These are phyloP conservation scores for Craniophora ligustri DNA, from an alignment of 2,888 invertebrate species.

Conservation along the genomic window DNA sequence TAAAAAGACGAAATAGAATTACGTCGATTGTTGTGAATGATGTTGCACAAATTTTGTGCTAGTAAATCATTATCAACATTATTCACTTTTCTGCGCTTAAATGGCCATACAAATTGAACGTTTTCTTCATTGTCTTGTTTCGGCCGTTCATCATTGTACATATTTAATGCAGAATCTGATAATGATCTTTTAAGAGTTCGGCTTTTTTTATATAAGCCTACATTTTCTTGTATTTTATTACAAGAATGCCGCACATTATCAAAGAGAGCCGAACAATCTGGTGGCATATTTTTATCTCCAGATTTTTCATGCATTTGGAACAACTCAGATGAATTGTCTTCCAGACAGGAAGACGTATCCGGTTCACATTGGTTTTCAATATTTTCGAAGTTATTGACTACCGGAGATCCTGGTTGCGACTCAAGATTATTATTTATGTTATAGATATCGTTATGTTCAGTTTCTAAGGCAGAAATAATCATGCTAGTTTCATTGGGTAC, in stretches of 20 bases:
- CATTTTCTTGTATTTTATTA: slow-evolving; percentile 18
- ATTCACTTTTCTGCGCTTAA: slow-evolving; percentile 69
- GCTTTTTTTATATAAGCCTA: slow-evolving; percentile 21
- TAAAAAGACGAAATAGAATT: slow-evolving; percentile 79
- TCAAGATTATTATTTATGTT: neutral
- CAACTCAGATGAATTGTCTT: slow-evolving; percentile 12
- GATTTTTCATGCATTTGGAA: slow-evolving; percentile 8
- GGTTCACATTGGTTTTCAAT: slow-evolving; percentile 15
- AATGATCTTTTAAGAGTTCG: slow-evolving; percentile 74
- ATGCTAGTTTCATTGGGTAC: slow-evolving; percentile 4
- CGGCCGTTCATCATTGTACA: slow-evolving; percentile 38
- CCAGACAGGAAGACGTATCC: slow-evolving; percentile 6
- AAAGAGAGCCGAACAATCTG: slow-evolving; percentile 11
- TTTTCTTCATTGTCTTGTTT: slow-evolving; percentile 54
- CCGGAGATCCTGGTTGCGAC: neutral
- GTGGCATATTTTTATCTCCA: slow-evolving; percentile 4
- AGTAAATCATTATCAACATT: slow-evolving; percentile 60
- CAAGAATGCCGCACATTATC: slow-evolving; percentile 20
- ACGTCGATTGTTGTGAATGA: slow-evolving; percentile 74
- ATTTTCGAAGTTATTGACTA: neutral
- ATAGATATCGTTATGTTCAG: slow-evolving; percentile 1
- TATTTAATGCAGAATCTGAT: slow-evolving; percentile 78
- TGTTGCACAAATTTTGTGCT: slow-evolving; percentile 66
- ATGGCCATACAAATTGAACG: slow-evolving; percentile 56
- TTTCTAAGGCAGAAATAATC: slow-evolving; percentile 4